Base-by-base conservation (phyloP, 2,113 vertebrate genomes). In the Chauna torquata region DNA sequence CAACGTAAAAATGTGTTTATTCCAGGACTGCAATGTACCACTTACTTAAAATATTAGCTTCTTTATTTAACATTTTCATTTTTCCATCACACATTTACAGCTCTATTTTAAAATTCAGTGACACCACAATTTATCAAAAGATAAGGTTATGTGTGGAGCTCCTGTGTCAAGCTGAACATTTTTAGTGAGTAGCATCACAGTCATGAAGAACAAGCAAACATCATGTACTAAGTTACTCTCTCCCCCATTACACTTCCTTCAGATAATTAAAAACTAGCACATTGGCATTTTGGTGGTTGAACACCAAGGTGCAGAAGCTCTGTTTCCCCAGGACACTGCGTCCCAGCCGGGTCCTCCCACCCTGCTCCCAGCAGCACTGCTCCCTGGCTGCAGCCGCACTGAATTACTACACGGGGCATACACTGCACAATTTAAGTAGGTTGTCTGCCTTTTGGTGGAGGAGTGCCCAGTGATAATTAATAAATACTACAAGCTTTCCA, bases 401-500 rank as follows among this genome's bases (percentile, higher is more conserved):
- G 85, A 71, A 40, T 47, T 58, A 66, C 25, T 42, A 4, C 23
- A 25, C 57, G 38, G 50, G 40, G 49, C 52, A 84, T 42, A 47
- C 83, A 64, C 40, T 15, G 42, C 40, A 49, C n/a, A 40, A 38
- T 49, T 28, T 20, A 44, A 77, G 64, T 42, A 38, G 34, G 86
- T 80, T 71, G 84, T 92, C 74, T 85, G n/a, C 79, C 70, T 88
- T 75, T 86, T 44, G 30, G 61, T 25, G 36, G 62, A n/a, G 47
- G 28, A 81, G 47, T 55, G 15, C 79, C 74, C 94, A 54, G 61
- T 91, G 86, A 38, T 80, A 75, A 89, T 57, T 88, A 94, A 32
- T 23, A 64, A 91, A 75, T 66, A 17, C 58, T 62, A 62, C 80
- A 59, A n/a, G 44, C 84, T 86, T 71, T 78, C 94, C 91, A 91